These are phyloP conservation scores for Glaucomys volans DNA, from an alignment of 2,113 vertebrate genomes.

Conservation along the genomic window DNA sequence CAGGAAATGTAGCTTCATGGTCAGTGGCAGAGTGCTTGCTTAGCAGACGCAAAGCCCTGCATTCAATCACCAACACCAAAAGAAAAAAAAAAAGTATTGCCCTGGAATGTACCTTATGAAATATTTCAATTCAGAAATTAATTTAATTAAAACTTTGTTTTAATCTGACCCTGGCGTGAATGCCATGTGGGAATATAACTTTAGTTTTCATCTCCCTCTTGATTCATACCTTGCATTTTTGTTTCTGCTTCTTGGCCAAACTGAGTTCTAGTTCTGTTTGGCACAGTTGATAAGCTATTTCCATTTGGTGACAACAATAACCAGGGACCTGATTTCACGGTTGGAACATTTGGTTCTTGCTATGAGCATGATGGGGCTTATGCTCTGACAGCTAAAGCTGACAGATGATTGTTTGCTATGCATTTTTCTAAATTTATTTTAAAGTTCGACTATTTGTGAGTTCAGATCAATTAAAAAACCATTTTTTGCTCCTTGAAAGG, in stretches of 20 bases:
- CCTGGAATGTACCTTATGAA: neutral
- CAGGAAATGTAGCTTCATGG: too few species aligned
- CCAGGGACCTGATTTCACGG: neutral
- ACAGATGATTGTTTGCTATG: neutral
- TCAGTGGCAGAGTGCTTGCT: too few species aligned
- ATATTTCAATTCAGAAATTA: neutral
- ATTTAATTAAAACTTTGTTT: neutral
- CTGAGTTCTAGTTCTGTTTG: constrained; percentile 21
- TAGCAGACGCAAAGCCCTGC: too few species aligned
- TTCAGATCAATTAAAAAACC: neutral
- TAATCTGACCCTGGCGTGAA: neutral
- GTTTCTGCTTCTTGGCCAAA: neutral
- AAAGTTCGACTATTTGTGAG: neutral
- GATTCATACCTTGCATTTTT: neutral
- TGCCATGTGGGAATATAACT: neutral
- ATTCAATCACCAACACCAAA: too few species aligned
- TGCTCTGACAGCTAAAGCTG: neutral
- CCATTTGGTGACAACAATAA: neutral
- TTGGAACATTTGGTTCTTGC: neutral
- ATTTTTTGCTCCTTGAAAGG: neutral
- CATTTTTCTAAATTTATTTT: neutral
- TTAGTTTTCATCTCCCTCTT: neutral
- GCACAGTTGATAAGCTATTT: neutral
- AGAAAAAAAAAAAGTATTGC: too few species aligned
- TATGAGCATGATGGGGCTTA: neutral